Conservation (phyloP, 2,888 invertebrate species). For the Shargacucullia verbasci region DNA sequence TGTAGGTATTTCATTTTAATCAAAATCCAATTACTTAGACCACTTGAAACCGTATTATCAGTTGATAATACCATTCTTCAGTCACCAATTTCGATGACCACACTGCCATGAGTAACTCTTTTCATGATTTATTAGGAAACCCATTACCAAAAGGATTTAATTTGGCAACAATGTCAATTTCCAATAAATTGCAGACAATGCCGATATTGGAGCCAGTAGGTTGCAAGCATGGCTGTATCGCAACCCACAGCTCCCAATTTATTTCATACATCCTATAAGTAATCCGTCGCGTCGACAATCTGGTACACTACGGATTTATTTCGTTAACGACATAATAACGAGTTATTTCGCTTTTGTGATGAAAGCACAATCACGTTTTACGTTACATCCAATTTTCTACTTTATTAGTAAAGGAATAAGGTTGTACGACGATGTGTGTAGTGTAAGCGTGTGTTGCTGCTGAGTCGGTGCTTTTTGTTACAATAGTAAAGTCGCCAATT, state of each 20-base stretch:
- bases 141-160: not conserved
- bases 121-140: slow-evolving; percentile 3
- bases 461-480: slow-evolving; percentile 40
- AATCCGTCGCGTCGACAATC: slow-evolving; percentile 63
- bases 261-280: slow-evolving; percentile 50
- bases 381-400: slow-evolving; percentile 40
- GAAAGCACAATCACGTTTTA: slow-evolving; percentile 51
- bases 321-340: slow-evolving; percentile 72
- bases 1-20: no score
- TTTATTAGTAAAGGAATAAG: slow-evolving; percentile 37
- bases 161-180: slow-evolving; percentile 7
- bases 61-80: not conserved
- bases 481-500: slow-evolving; percentile 39
- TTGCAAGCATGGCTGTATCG: slow-evolving; percentile 11
- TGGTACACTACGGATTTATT: slow-evolving; percentile 60
- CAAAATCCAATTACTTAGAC: no score
- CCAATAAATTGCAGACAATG: slow-evolving; percentile 9
- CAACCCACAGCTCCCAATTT: slow-evolving; percentile 52
- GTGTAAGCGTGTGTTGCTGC: slow-evolving; percentile 39
- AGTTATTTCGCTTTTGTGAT: slow-evolving; percentile 63
- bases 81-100: not conserved
- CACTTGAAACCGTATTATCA: no score
- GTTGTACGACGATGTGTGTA: slow-evolving; percentile 1
- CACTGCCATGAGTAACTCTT: not conserved
- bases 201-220: slow-evolving; percentile 7